Base-by-base conservation (phyloP, 2,113 vertebrate species). In the Microtus montanus region DNA sequence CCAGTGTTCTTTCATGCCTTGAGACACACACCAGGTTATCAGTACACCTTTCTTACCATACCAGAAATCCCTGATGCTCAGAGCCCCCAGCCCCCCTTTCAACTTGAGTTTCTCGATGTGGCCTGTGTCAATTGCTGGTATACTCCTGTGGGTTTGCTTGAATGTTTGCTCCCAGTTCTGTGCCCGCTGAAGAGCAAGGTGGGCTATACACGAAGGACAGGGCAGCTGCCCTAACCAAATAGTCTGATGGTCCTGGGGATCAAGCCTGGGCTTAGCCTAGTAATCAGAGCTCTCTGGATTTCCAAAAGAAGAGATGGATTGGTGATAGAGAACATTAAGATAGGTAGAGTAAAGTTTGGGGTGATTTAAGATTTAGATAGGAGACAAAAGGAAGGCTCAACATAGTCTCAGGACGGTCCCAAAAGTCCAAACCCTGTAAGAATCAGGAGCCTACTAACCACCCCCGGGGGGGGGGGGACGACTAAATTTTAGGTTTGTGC, bases 401-500 rank as follows among this genome's bases (percentile, higher is more conserved):
- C 1, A 24, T 17, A n/a, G 17, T 2, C 35, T 0, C 4, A 91
- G 0, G 24, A 52, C 26, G 41, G 17, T 26, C 38, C 41, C 0
- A 66, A 3, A 19, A 38, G 11, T 24, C 41, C 12, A 19, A 30
- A 22, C 2, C 6, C 19, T 15, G 1, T 1, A 1, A 5, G 3
- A 20, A 35, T n/a, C 64, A 66, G 33, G 54, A 38, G 49, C 3
- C 52, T 11, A 4, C 6, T 19, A 9, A 2, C 38, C 11, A 38
- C 73, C 20, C 0, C 11, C 28, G 0, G 1, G 0, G 3, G 41
- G 6, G 54, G 54, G 54, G 17, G 0, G 0, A 41, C 38, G 3
- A 4, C 0, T 7, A 2, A 1, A 3, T 13, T 38, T 7, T 6
- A 2, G 12, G 15, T 10, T 0, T 12, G 7, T 2, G 2, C 1